phyloP scores from a whole-genome alignment of 1,140 invertebrate genomes.

The Neuroterus valhalla region DNA sequence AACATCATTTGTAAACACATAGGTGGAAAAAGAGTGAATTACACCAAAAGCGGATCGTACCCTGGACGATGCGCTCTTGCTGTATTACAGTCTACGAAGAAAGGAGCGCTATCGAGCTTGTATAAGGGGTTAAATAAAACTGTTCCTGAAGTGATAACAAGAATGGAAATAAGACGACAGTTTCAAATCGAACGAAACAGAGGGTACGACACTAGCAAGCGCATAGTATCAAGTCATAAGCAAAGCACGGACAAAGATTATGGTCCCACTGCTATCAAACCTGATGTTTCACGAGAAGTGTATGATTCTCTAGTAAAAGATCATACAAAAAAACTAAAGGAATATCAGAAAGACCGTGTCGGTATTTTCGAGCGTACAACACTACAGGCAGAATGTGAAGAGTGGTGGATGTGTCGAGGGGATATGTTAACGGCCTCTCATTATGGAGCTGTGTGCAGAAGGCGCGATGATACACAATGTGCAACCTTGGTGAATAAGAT shows the following conservation, averaged over 20 bases:
- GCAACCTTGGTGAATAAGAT: conserved; percentile 46
- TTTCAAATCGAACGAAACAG: conserved; percentile 26
- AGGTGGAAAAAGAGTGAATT: conserved; percentile 67
- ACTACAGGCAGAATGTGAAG: conserved; percentile 52
- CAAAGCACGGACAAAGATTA: conserved; percentile 47
- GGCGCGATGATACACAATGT: conserved; percentile 50
- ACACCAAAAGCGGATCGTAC: conserved; percentile 52
- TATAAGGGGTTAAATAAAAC: neutral
- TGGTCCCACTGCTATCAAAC: conserved; percentile 42
- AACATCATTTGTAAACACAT: conserved; percentile 58
- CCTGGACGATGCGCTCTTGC: conserved; percentile 55
- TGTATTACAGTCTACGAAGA: conserved; percentile 57
- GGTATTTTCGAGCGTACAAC: conserved; percentile 55
- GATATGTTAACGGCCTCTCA: conserved; percentile 64
- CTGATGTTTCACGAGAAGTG: conserved; percentile 35
- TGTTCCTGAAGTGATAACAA: conserved; percentile 27
- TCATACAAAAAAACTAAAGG: conserved; percentile 14
- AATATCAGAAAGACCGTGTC: conserved; percentile 32
- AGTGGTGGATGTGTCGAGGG: conserved; percentile 56
- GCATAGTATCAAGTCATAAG: neutral
- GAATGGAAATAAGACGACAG: conserved; percentile 37
- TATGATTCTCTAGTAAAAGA: neutral
- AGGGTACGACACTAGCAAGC: conserved; percentile 6
- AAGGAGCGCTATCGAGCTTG: conserved; percentile 35
- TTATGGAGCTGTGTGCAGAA: conserved; percentile 62